Evolutionary conservation across 2,797 vertebrate species (phyloP), one percentile per base, ranked within the genome.

Genomic region (Bovichtus diacanthus): DNA sequence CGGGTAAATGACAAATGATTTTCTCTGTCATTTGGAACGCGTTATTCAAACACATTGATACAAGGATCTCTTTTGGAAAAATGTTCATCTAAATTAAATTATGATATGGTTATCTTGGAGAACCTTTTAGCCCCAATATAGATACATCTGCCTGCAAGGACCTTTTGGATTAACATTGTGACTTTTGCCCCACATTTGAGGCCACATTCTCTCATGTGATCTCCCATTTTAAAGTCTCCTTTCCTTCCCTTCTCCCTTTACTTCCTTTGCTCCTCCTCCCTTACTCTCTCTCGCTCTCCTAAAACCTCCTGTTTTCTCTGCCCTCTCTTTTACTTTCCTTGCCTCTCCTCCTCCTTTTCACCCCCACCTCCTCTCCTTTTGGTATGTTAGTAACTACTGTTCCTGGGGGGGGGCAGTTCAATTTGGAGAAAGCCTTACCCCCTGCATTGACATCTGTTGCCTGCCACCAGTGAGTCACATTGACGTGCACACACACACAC

Each of bases 401-500:
- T 81, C 80, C 67, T 79, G 84, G 87, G 87, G 87, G 87, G 83
- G 90, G 80, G 81, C 49, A 66, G 74, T 63, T 87, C 76, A 92
- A 47, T 90, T 90, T 91, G 78, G 77, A 88, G 80, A 83, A 78
- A 81, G 75, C 83, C 44, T 88, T 88, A 90, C 89, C 92, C 90
- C 90, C 90, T 90, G 87, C 87, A 90, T 61, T 87, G 87, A 91
- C 89, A 92, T 90, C 77, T 92, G 90, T 76, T 91, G 83, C 81
- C 75, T 82, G 72, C 88, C 86, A 88, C 87, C 82, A 88, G 41
- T 83, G 80, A 87, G 44, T 80, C 79, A 58, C 77, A 46, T 76
- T 68, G 61, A 54, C 79, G 64, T 78, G 34, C 74, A 53, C 73
- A 56, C 61, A 65, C 74, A 73, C 81, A 82, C 70, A 77, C 61